phyloP scores from a whole-genome alignment of 2,113 vertebrate genomes.

The Leptocoma aspasia region DNA sequence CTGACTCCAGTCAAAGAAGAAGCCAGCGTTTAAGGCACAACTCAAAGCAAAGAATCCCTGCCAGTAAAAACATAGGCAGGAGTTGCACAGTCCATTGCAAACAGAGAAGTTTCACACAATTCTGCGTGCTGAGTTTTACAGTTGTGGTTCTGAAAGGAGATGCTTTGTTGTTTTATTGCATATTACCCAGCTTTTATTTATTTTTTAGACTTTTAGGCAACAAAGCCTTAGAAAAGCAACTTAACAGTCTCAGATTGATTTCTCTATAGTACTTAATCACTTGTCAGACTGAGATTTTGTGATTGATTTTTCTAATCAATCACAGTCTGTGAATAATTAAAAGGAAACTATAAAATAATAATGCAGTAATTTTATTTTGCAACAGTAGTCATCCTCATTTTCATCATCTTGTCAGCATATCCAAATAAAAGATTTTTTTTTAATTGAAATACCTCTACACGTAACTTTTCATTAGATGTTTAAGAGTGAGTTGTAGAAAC shows the following conservation, averaged over 20 bases:
- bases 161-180: not conserved
- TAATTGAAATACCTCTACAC: not conserved
- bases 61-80: not conserved
- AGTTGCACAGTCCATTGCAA: not conserved
- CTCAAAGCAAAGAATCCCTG: not conserved
- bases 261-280: not conserved
- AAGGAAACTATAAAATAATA: not conserved
- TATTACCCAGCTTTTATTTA: not conserved
- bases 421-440: not conserved
- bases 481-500: not conserved
- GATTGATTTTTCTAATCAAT: not conserved
- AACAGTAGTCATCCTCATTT: not conserved
- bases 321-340: not conserved
- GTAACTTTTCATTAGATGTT: not conserved
- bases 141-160: not conserved
- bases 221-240: not conserved
- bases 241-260: not conserved
- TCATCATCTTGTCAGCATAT: not conserved
- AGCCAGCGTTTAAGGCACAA: not conserved
- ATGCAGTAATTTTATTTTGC: not conserved
- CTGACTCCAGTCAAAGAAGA: not conserved
- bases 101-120: not conserved
- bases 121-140: not conserved
- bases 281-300: not conserved
- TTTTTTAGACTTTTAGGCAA: not conserved